phyloP scores from a whole-genome alignment of 2,888 invertebrate genomes.

The Drosophila suboccidentalis region DNA sequence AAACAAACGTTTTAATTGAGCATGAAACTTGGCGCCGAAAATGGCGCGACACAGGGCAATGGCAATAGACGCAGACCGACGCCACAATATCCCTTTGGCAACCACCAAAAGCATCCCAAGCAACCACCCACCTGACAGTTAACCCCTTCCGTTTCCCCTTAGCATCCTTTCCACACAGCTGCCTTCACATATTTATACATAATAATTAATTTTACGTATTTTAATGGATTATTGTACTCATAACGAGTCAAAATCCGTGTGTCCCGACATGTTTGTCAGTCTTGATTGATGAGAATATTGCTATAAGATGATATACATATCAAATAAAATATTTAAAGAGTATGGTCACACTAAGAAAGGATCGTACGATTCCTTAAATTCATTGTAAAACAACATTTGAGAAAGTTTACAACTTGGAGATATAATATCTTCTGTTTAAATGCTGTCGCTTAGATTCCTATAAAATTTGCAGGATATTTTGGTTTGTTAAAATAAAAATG shows the following conservation, averaged over 20 bases:
- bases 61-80: constrained; percentile 62
- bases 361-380: neutral
- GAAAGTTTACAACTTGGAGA: neutral
- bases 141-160: constrained; percentile 7
- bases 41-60: constrained; percentile 66
- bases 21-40: constrained; percentile 83
- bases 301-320: constrained; percentile 5
- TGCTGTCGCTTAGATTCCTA: neutral
- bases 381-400: neutral
- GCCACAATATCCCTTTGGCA: constrained; percentile 35
- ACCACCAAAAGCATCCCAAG: constrained; percentile 16
- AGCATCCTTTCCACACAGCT: constrained; percentile 13
- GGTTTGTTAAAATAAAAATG: too few species aligned
- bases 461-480: neutral
- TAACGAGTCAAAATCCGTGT: constrained; percentile 43
- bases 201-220: constrained; percentile 84
- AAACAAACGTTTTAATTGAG: constrained; percentile 84
- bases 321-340: neutral
- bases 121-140: constrained; percentile 46
- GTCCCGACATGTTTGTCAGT: constrained; percentile 30
- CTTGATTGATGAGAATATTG: constrained; percentile 56
- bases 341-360: neutral
- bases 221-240: constrained; percentile 69
- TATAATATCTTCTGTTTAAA: neutral
- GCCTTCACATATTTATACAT: constrained; percentile 67